These are phyloP conservation scores for Liparis tanakae DNA, from an alignment of 2,797 vertebrate genomes.

Conservation along the genomic window DNA sequence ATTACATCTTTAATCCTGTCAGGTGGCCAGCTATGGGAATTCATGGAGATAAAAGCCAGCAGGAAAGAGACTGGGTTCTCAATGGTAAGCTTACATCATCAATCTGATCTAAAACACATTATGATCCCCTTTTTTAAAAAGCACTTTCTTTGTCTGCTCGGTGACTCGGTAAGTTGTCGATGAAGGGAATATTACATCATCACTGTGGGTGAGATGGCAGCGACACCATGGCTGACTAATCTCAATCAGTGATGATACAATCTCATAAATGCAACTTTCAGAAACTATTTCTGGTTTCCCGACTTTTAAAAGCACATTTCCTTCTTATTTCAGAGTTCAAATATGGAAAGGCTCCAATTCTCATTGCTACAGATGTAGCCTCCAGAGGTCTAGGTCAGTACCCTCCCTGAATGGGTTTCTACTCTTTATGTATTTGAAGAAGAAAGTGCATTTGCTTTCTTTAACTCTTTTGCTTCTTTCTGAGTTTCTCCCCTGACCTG, in stretches of 20 bases:
- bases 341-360: constrained; percentile 97
- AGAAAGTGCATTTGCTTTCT: constrained; percentile 98
- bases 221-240: constrained; percentile 5
- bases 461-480: constrained; percentile 97
- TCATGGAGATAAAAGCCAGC: constrained; percentile 98
- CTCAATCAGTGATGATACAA: constrained; percentile 15
- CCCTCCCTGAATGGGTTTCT: constrained; percentile 19
- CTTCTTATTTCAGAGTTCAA: constrained; percentile 89
- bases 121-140: constrained; percentile 4
- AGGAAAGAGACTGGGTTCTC: constrained; percentile 98
- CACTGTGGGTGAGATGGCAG: constrained; percentile 20
- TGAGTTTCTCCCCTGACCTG: constrained; percentile 95
- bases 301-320: not conserved
- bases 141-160: constrained; percentile 2
- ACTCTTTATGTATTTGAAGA: constrained; percentile 66
- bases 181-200: constrained; percentile 8
- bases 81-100: constrained; percentile 83
- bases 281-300: not conserved
- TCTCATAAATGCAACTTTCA: not conserved
- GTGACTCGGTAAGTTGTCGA: constrained; percentile 2
- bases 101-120: no score
- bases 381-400: constrained; percentile 97
- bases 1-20: not conserved
- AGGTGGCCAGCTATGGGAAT: constrained; percentile 99
- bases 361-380: constrained; percentile 98